Base-by-base conservation (phyloP, 2,113 vertebrate species). In the Desmodus rotundus region DNA sequence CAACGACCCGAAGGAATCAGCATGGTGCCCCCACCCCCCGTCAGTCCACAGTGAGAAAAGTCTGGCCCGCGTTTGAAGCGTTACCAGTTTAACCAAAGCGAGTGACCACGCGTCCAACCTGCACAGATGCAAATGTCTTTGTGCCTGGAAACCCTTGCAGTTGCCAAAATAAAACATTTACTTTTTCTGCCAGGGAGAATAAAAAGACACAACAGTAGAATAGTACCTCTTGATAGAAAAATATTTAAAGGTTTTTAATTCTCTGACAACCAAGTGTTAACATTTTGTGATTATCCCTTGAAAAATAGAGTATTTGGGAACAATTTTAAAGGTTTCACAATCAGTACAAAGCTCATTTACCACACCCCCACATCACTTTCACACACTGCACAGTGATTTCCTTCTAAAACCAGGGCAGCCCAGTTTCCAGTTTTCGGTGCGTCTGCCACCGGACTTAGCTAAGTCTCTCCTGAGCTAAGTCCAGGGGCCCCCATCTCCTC, bases 131-230 rank as follows among this genome's bases (percentile, higher is more conserved):
- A 82, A 38, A 92, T 13, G 22, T 54, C 80, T 68, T 73, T 28
- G 19, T 1, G 92, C 52, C 85, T 97, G 89, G 94, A 77, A 97
- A 77, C 33, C 54, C 47, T 47, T 61, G 36, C 16, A 92, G 92
- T 95, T 91, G 96, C 73, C 56, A 97, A 94, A 94, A 97, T 95
- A 85, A 92, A 98, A 96, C 65, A 96, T 95, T 95, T 68, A 87
- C 28, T 80, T 61, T 92, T 97, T 94, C n/a, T 93, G 41, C 76
- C 88, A 61, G 31, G 89, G 78, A 90, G 28, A 89, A 92, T 73
- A 97, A 97, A 80, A 97, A 96, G 43, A 52, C 84, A 96, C 87
- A 47, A 93, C 47, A 83, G 73, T 93, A 95, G 38, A 89, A 96
- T 61, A 84, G 81, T 24, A 94, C 7, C 90, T 86, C 43, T 63